These are phyloP conservation scores for Ctenosaura bakeri DNA, from an alignment of 2,797 vertebrate species.

Conservation along the genomic window DNA sequence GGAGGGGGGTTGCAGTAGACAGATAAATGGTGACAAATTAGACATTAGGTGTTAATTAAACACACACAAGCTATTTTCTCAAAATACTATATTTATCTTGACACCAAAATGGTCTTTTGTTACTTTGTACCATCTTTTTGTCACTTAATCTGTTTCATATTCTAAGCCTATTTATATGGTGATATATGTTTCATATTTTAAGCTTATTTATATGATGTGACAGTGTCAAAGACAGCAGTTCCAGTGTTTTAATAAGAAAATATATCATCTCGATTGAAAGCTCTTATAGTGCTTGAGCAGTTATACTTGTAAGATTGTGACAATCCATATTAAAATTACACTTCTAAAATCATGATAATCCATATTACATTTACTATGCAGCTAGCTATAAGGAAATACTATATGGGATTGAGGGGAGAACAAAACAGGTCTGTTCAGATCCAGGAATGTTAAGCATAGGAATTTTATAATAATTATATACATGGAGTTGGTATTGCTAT, in stretches of 20 bases:
- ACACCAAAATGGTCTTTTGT: slow-evolving; percentile 12
- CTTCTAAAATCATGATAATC: not conserved
- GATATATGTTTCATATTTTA: not conserved
- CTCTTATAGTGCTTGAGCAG: slow-evolving; percentile 69
- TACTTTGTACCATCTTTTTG: slow-evolving; percentile 33
- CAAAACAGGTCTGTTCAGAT: slow-evolving; percentile 65
- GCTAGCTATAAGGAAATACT: slow-evolving; percentile 59
- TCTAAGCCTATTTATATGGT: slow-evolving; percentile 37
- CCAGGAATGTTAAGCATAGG: slow-evolving; percentile 47
- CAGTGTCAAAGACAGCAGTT: slow-evolving; percentile 61
- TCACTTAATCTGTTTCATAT: not conserved
- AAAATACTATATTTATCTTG: slow-evolving; percentile 38
- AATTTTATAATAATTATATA: not conserved
- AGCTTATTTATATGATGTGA: slow-evolving; percentile 45
- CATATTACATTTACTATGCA: slow-evolving; percentile 66
- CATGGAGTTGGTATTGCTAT: not conserved
- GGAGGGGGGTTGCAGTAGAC: not conserved
- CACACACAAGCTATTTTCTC: slow-evolving; percentile 1
- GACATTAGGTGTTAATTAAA: slow-evolving; percentile 37
- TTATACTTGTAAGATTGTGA: slow-evolving; percentile 41
- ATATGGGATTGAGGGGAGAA: slow-evolving; percentile 67
- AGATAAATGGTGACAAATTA: slow-evolving; percentile 36
- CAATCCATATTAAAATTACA: slow-evolving; percentile 46
- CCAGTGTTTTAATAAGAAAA: slow-evolving; percentile 63
- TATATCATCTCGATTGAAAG: slow-evolving; percentile 52